These are phyloP conservation scores for Thymallus thymallus DNA, from an alignment of 2,113 vertebrate genomes.

Conservation along the genomic window DNA sequence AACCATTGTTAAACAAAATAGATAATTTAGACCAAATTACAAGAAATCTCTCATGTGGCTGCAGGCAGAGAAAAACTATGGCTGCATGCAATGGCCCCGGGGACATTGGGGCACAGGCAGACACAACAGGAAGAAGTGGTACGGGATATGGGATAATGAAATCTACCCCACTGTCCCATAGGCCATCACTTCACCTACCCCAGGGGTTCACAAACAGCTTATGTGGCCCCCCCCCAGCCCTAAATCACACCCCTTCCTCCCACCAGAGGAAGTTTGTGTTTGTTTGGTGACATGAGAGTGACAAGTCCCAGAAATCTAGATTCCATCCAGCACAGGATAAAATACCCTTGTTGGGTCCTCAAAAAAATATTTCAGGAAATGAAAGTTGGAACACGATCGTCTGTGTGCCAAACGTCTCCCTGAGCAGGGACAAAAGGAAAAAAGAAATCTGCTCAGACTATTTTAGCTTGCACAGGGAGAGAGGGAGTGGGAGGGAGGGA, in stretches of 20 bases:
- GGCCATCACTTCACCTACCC: conserved; percentile 85
- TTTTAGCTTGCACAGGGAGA: conserved; percentile 78
- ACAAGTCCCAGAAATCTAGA: conserved; percentile 90
- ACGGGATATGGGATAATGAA: conserved; percentile 85
- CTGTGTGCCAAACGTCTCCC: conserved; percentile 88
- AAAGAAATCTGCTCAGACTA: conserved; percentile 84
- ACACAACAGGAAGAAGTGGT: conserved; percentile 83
- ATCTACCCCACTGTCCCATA: conserved; percentile 88
- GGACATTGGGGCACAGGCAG: conserved; percentile 71
- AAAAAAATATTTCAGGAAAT: conserved; percentile 95
- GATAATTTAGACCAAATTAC: not conserved
- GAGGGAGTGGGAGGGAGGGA: conserved; percentile 48
- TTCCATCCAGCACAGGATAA: conserved; percentile 67
- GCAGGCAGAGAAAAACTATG: conserved; percentile 18
- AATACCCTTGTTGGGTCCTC: conserved; percentile 66
- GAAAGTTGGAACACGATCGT: conserved; percentile 99
- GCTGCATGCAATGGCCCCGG: conserved; percentile 69
- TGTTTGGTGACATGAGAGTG: conserved; percentile 90
- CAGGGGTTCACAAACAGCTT: conserved; percentile 84
- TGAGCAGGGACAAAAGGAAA: conserved; percentile 88
- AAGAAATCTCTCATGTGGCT: not conserved
- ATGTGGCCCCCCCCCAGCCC: conserved; percentile 69
- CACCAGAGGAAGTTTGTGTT: conserved; percentile 68
- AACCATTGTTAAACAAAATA: not conserved
- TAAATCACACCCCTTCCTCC: conserved; percentile 35